Percentiles rank a stretch among this genome's conserved stretches.
Conservation (phyloP, 2,888 invertebrate species). For the Perizoma affinitatum region DNA sequence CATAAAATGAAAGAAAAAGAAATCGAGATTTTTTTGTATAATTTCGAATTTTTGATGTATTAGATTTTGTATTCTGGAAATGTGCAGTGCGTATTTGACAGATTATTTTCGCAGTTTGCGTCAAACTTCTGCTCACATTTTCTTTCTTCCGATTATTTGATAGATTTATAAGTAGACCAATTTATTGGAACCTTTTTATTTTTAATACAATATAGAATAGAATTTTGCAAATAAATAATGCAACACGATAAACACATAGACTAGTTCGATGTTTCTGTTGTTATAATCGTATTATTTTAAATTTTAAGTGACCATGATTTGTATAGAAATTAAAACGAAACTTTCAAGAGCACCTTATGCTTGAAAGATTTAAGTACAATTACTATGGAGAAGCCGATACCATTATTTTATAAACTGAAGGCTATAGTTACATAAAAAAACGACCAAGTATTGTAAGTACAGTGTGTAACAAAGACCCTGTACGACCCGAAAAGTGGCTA, state of each 20-base stretch:
- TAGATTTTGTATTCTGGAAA: slow-evolving; percentile 18
- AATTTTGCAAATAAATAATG: slow-evolving; percentile 42
- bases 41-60: neutral
- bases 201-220: slow-evolving; percentile 30
- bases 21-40: neutral
- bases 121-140: slow-evolving; percentile 9
- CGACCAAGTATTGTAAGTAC: slow-evolving; percentile 23
- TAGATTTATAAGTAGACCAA: slow-evolving; percentile 28
- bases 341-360: no score
- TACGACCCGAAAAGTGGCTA: no score
- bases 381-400: slow-evolving; percentile 16
- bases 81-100: slow-evolving; percentile 6
- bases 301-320: slow-evolving; percentile 53
- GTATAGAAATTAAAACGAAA: slow-evolving; percentile 50
- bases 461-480: slow-evolving; percentile 12
- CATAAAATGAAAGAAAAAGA: neutral
- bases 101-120: slow-evolving; percentile 16
- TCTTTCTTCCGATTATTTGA: slow-evolving; percentile 9
- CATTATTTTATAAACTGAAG: slow-evolving; percentile 19
- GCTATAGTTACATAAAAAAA: slow-evolving; percentile 25
- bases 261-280: slow-evolving; percentile 51
- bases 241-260: slow-evolving; percentile 39
- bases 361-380: slow-evolving; percentile 46
- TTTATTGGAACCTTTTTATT: slow-evolving; percentile 22
- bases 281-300: slow-evolving; percentile 59